Percentiles rank a stretch among this genome's conserved stretches.
Evolutionary conservation across 2,113 vertebrate genomes (phyloP).

Genomic region (Taxidea taxus): DNA sequence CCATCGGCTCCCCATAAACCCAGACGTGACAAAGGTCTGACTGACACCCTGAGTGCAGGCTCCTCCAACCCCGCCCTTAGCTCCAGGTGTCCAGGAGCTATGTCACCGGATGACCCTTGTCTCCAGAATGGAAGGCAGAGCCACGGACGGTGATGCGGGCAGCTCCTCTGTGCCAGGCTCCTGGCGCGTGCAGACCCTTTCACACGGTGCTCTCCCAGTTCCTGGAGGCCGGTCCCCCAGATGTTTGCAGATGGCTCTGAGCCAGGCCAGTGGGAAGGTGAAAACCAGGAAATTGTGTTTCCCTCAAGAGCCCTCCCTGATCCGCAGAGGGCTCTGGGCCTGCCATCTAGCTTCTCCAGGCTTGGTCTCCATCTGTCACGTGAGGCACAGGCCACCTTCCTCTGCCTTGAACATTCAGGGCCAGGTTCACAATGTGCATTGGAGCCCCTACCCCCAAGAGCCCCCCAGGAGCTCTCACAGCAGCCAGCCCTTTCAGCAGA

Average conservation of each 20-base stretch:
- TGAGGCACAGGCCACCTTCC: background rate
- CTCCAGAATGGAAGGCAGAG: background rate
- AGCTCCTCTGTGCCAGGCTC: accelerated
- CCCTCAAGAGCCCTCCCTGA: accelerated
- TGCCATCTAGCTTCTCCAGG: background rate
- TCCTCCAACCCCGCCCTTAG: accelerated
- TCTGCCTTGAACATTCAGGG: background rate
- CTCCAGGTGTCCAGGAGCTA: background rate
- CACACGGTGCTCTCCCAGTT: background rate
- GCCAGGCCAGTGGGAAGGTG: background rate
- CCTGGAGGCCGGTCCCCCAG: background rate
- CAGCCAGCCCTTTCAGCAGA: background rate
- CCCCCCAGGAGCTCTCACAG: background rate
- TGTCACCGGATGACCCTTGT: background rate
- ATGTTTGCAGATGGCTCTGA: background rate
- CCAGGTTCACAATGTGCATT: background rate
- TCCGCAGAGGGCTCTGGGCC: background rate
- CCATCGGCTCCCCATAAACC: background rate
- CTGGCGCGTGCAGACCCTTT: background rate
- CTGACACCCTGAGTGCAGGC: accelerated
- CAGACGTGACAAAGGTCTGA: background rate
- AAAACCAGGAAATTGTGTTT: background rate
- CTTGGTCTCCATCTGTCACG: background rate
- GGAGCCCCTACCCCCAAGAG: background rate
- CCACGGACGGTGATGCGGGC: background rate